Conservation (phyloP, 2,888 invertebrate genomes). For the Chloroclysta siterata region DNA sequence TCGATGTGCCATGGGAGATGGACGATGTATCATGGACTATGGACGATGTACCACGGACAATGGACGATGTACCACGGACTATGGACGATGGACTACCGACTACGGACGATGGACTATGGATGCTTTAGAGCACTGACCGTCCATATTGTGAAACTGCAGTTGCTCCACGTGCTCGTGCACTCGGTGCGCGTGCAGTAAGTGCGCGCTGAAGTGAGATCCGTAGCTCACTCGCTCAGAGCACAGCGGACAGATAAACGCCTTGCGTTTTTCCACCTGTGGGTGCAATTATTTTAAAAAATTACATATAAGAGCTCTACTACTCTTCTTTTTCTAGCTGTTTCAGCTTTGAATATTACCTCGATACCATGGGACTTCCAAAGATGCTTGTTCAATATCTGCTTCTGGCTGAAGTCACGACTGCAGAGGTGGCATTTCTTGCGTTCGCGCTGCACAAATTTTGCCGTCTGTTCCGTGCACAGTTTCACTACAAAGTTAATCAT, state of each 20-base stretch:
- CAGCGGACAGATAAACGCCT: conserved; percentile 75
- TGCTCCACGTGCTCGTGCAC: conserved; percentile 71
- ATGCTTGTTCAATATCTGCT: conserved; percentile 78
- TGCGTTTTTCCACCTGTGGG: conserved; percentile 73
- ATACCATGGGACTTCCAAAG: conserved; percentile 76
- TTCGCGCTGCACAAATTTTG: conserved; percentile 64
- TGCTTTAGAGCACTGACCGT: conserved; percentile 56
- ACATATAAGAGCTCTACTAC: too few relatives aligned
- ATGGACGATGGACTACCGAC: too few relatives aligned
- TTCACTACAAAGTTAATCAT: conserved; percentile 57
- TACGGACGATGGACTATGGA: background rate
- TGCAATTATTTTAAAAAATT: too few relatives aligned
- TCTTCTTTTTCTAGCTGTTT: too few relatives aligned
- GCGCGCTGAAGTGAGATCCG: conserved; percentile 74
- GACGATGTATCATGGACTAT: too few relatives aligned
- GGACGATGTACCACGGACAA: too few relatives aligned
- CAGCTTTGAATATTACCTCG: too few relatives aligned
- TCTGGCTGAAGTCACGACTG: conserved; percentile 76
- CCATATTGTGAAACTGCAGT: conserved; percentile 73
- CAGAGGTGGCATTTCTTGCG: conserved; percentile 78
- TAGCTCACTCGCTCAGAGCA: conserved; percentile 76
- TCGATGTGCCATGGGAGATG: too few relatives aligned
- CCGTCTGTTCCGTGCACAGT: conserved; percentile 71
- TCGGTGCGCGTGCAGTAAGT: conserved; percentile 64
- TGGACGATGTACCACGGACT: too few relatives aligned